Evolutionary conservation across 2,113 vertebrate genomes (phyloP).

Genomic region (Tapirus terrestris): DNA sequence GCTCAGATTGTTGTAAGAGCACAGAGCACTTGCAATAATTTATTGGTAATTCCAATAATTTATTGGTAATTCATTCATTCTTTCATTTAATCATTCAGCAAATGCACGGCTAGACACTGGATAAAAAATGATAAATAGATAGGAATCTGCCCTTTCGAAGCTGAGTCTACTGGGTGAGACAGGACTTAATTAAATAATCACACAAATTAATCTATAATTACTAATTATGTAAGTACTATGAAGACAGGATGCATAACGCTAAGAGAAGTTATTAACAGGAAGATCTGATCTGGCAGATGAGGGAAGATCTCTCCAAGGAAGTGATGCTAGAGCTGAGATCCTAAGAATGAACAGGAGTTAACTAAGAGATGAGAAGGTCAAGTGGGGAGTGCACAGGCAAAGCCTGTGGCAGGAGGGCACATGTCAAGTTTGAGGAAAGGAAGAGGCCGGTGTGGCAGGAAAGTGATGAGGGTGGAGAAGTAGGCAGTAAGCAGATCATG

Average conservation of each 20-base stretch:
- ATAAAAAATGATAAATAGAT: not conserved
- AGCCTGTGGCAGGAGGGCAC: not conserved
- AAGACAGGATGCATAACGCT: not conserved
- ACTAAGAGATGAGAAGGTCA: not conserved
- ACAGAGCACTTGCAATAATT: not conserved
- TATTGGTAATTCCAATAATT: not conserved
- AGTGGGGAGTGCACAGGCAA: not conserved
- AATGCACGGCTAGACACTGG: not conserved
- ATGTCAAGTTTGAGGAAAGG: not conserved
- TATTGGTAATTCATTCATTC: not conserved
- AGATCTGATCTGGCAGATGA: not conserved
- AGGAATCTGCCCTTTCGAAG: not conserved
- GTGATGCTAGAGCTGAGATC: not conserved
- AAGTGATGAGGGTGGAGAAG: not conserved
- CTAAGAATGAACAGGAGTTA: not conserved
- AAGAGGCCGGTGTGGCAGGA: not conserved
- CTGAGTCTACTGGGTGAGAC: not conserved
- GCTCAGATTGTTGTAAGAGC: not conserved
- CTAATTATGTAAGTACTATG: not conserved
- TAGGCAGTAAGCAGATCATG: not conserved
- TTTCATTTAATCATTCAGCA: not conserved
- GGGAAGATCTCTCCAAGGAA: not conserved
- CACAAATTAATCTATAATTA: not conserved
- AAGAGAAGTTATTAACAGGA: not conserved
- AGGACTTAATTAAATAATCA: conserved; percentile 19